Conservation (phyloP, 2,797 vertebrate species). For the Acipenser oxyrinchus region DNA sequence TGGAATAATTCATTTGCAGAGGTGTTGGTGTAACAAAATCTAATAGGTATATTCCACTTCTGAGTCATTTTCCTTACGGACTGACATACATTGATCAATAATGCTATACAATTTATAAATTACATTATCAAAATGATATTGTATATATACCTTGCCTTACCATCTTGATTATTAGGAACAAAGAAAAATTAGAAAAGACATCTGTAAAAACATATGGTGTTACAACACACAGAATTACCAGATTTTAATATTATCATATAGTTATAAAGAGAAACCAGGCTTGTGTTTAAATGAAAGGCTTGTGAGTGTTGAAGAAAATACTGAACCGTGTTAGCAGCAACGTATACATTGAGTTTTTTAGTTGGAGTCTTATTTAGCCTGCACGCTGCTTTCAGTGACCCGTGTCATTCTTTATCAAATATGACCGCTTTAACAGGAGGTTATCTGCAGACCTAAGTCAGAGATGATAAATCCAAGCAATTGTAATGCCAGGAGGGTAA, state of each 20-base stretch:
- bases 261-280: too few species aligned
- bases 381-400: slow-evolving; percentile 4
- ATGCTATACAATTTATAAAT: slow-evolving; percentile 2
- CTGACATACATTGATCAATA: slow-evolving; percentile 3
- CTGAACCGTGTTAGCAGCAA: too few species aligned
- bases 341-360: too few species aligned
- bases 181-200: background rate
- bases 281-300: slow-evolving; percentile 35
- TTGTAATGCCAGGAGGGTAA: slow-evolving; percentile 19
- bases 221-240: too few species aligned
- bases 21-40: slow-evolving; percentile 49
- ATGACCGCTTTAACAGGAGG: background rate
- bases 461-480: background rate
- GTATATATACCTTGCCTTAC: background rate
- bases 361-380: background rate
- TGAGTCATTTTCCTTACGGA: slow-evolving; percentile 15
- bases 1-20: slow-evolving; percentile 56
- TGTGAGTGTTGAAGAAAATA: background rate
- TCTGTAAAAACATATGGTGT: too few species aligned
- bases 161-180: slow-evolving; percentile 26
- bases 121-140: slow-evolving; percentile 1
- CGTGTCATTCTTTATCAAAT: background rate
- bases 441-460: slow-evolving; percentile 2
- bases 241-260: too few species aligned
- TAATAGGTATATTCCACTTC: slow-evolving; percentile 14